Evolutionary conservation across 2,888 invertebrate species (phyloP), one percentile per base, ranked within the genome.

Genomic region (Lathronympha strigana): DNA sequence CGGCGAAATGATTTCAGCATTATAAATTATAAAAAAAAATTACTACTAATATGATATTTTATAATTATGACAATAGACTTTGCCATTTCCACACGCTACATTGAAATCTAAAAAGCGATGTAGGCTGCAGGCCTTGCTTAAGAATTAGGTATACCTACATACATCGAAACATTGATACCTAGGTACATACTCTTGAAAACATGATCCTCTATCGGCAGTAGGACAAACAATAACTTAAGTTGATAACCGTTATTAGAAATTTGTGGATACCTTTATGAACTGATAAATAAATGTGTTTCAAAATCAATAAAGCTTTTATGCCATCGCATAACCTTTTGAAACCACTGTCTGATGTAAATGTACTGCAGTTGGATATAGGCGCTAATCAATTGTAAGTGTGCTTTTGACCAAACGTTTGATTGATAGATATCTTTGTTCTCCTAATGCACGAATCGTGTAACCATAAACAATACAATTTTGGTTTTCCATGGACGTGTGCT

Each of bases 381-480:
- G 55, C 47, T 69, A 67, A 71, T 69, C 70, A 71, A 69, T 68
- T 63, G 60, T 33, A 54, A 47, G 49, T 54, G 49, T 57, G 67
- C 58, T 61, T 68, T 69, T 61, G 69, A 66, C 36, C 40, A 64
- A 28, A 61, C 17, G 62, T 36, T 67, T 71, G 70, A 70, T 73
- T 72, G 72, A 76, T 71, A 57, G 70, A 66, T 63, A 63, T 68
- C 58, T 67, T 60, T 73, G 69, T 70, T 69, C 67, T 67, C 63
- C 66, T 80, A 81, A 81, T 80, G 81, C 74, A 76, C 68, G 71
- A 75, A 72, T 76, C 78, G 71, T 81, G 78, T 79, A 72, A 69
- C 66, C 67, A 68, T 57, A 66, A 71, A 80, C 76, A 79, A 80
- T 77, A 70, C 63, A 38, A 53, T 68, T 66, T 60, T 54, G 61